Base-by-base conservation (phyloP, 2,888 invertebrate genomes). In the Idaea aversata region DNA sequence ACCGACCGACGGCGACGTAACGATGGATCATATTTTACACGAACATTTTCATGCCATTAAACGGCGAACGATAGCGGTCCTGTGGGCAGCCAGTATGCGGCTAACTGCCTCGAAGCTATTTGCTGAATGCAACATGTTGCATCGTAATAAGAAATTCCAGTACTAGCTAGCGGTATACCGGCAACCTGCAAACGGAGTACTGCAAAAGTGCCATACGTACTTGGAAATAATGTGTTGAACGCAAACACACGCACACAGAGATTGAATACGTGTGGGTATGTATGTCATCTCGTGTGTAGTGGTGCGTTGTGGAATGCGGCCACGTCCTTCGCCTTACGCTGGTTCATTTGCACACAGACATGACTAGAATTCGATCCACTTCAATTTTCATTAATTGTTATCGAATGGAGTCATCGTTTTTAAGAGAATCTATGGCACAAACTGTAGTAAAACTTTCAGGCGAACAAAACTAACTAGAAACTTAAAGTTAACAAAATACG, bases 261-360 rank as follows among this genome's bases (percentile, higher is more conserved):
- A 68, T 70, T 67, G 70, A 68, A 75, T 76, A 83, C 87, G 85
- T 85, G 85, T 85, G 74, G 87, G 88, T 89, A 90, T 90, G 88
- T 90, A 85, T 88, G 90, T 83, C 89, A 87, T 85, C 85, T 85
- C 82, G 81, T 73, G 74, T 87, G 88, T 86, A 80, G 83, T 86
- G 80, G 88, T 86, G 87, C 79, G 84, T 81, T 75, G 79, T 76
- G 92, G 92, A 92, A 92, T 92, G 92, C 91, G 92, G 91, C 86
- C 91, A 86, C 91, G 92, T 92, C 92, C 92, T 92, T 92, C 91
- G 89, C 79, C 86, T 86, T 87, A 88, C 88, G 85, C 80, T 86
- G 86, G 85, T 87, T 89, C 90, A 90, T 90, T 91, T 90, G 91
- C 92, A 90, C 89, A 90, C 87, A 87, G 85, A 79, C 88, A 80